Conservation (phyloP, 2,888 invertebrate species). For the Tuta absoluta region DNA sequence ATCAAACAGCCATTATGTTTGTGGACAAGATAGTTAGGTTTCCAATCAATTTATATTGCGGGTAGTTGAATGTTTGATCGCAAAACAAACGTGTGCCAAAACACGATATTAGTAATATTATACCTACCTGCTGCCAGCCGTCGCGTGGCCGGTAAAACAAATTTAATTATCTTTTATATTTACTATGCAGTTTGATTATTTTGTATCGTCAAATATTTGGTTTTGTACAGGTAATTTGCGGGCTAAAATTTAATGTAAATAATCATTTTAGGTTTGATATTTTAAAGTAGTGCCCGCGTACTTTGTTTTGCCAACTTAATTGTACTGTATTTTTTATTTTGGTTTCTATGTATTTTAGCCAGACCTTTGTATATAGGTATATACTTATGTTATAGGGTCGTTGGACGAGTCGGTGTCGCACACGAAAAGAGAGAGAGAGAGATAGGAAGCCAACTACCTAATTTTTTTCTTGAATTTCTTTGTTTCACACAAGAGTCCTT, state of each 20-base stretch:
- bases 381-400: too few relatives aligned
- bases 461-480: too few relatives aligned
- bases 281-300: too few relatives aligned
- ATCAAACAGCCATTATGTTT: not conserved
- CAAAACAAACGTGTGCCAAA: not conserved
- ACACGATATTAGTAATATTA: not conserved
- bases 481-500: too few relatives aligned
- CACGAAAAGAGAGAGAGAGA: too few relatives aligned
- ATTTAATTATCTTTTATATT: not conserved
- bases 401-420: too few relatives aligned
- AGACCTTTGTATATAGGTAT: too few relatives aligned
- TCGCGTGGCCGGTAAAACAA: not conserved
- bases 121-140: not conserved
- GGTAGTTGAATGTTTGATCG: not conserved
- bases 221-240: not conserved
- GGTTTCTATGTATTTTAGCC: too few relatives aligned
- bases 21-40: not conserved
- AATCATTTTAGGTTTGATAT: too few relatives aligned
- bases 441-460: too few relatives aligned
- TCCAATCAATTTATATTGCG: conserved; percentile 6
- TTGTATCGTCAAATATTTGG: not conserved
- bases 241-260: not conserved
- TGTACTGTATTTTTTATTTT: too few relatives aligned
- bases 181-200: not conserved
- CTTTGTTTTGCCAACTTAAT: too few relatives aligned